phyloP scores from a whole-genome alignment of 1,140 invertebrate species.

The Magallana ariakensis region DNA sequence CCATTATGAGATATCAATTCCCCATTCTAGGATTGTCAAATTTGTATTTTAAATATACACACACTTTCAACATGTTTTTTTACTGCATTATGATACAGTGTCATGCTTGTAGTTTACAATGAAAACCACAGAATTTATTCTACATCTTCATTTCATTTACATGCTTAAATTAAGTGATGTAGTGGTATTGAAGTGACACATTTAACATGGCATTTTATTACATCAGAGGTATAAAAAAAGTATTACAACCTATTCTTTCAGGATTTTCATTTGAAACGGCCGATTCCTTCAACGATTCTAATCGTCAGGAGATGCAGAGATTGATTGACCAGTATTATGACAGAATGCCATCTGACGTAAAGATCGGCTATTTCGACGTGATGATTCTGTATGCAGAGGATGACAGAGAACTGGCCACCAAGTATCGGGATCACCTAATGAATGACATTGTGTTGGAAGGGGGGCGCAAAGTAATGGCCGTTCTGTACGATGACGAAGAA shows the following conservation, averaged over 20 bases:
- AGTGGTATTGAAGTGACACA: too few relatives aligned
- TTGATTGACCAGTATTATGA: slow-evolving; percentile 3
- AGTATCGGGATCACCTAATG: slow-evolving; percentile 57
- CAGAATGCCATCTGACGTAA: not conserved
- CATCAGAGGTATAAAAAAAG: too few relatives aligned
- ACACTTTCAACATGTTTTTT: too few relatives aligned
- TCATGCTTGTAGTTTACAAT: too few relatives aligned
- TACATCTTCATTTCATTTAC: too few relatives aligned
- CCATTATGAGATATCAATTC: too few relatives aligned
- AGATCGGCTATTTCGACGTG: slow-evolving; percentile 33
- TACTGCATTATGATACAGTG: too few relatives aligned
- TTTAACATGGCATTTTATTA: too few relatives aligned
- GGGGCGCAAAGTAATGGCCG: slow-evolving; percentile 45
- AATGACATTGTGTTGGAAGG: slow-evolving; percentile 53
- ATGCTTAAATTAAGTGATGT: too few relatives aligned
- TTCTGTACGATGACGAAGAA: slow-evolving; percentile 61
- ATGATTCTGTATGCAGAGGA: slow-evolving; percentile 64
- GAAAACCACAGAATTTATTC: too few relatives aligned
- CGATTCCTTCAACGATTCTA: not conserved
- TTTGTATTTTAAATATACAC: too few relatives aligned
- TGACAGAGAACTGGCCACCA: slow-evolving; percentile 50
- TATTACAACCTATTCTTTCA: not conserved
- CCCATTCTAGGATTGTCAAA: too few relatives aligned
- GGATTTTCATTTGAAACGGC: not conserved
- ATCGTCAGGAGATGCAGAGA: not conserved